These are phyloP conservation scores for Pantala flavescens DNA, from an alignment of 1,140 invertebrate genomes.

Conservation along the genomic window DNA sequence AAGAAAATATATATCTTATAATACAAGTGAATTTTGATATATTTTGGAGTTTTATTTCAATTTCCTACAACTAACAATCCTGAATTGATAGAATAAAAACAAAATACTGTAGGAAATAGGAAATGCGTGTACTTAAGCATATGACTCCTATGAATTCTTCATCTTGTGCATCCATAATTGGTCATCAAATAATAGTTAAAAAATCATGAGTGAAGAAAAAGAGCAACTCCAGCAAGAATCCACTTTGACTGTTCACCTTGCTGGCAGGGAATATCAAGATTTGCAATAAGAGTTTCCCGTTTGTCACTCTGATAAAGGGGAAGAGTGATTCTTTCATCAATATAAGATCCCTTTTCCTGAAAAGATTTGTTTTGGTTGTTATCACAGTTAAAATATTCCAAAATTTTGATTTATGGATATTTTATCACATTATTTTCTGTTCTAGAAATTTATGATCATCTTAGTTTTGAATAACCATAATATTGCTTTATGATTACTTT, in stretches of 20 bases:
- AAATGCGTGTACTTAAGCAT: no score
- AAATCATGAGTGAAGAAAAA: constrained; percentile 36
- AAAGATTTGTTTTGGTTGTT: background rate
- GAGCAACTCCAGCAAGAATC: constrained; percentile 43
- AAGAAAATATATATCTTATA: background rate
- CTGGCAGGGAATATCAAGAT: constrained; percentile 36
- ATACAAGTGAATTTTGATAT: background rate
- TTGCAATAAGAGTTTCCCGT: constrained; percentile 40
- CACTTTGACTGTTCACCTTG: constrained; percentile 36
- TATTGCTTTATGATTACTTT: no score
- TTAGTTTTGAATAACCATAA: no score
- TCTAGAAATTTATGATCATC: no score
- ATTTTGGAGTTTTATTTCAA: background rate
- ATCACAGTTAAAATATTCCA: no score
- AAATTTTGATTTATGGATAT: no score
- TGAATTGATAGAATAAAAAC: constrained; percentile 19
- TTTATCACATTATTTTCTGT: no score
- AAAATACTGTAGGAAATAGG: no score
- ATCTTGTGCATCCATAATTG: no score
- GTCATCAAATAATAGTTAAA: no score
- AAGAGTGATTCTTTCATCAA: constrained; percentile 27
- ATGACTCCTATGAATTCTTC: no score
- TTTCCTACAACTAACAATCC: background rate
- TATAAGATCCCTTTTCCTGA: constrained; percentile 13
- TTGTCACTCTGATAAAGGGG: constrained; percentile 44